Conservation (phyloP, 1,140 invertebrate genomes). For the Heliconius himera region DNA sequence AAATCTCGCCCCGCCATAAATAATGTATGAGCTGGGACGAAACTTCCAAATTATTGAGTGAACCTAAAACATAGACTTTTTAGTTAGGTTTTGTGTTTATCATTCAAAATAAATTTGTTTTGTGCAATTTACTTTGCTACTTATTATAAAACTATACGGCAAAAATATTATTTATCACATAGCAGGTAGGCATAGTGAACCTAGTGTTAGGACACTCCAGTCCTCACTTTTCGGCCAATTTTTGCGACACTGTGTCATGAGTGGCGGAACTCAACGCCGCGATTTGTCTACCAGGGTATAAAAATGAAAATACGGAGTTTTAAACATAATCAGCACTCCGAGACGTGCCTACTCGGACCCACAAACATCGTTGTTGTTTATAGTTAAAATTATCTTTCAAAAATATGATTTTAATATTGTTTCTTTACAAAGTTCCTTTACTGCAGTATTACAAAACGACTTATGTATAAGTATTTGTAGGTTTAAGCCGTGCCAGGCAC, state of each 20-base stretch:
- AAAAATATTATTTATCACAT: neutral
- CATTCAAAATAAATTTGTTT: neutral
- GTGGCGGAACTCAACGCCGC: neutral
- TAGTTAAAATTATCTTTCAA: no score
- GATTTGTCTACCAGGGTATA: no score
- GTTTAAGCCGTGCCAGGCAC: neutral
- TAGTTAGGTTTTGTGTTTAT: neutral
- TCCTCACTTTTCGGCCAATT: neutral
- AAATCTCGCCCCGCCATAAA: constrained; percentile 66
- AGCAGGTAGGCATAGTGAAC: neutral
- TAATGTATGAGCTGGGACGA: constrained; percentile 56
- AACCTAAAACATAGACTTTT: constrained; percentile 14
- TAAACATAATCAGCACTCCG: no score
- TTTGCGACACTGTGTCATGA: neutral
- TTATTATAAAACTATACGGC: no score
- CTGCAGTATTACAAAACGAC: constrained; percentile 7
- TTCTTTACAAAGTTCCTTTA: neutral
- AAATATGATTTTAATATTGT: no score
- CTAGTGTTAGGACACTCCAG: neutral
- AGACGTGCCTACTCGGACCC: no score
- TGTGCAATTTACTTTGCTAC: neutral
- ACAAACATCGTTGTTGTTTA: no score
- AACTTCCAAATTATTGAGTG: constrained; percentile 31
- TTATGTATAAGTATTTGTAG: neutral
- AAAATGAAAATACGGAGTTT: no score